Base-by-base conservation (phyloP, 2,888 invertebrate genomes). In the Acanthoscelides obtectus region DNA sequence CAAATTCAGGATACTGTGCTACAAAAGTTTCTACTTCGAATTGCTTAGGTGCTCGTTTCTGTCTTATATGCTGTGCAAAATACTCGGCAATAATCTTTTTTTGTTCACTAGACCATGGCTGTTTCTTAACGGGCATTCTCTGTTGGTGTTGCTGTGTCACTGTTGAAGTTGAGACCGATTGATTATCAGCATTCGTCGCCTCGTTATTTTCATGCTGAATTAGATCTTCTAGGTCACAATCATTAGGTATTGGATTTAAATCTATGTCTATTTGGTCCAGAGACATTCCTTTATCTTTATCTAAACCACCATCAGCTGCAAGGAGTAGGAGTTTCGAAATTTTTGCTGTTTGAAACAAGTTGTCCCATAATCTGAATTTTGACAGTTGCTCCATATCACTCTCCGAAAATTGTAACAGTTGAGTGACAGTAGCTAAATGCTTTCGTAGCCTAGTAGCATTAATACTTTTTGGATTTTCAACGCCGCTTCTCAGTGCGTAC, bases 201-300 rank as follows among this genome's bases (percentile, higher is more conserved):
- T 63, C 64, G 21, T 8, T 8, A 5, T 5, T 25, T 45, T 45
- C 45, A 12, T 45, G 12, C 12, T 1, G 17, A 0, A 97, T 93
- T 81, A 91, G 91, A 80, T 94, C 94, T 86, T 98, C 97, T 71
- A 98, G 88, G 81, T 97, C 97, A 85, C 97, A 98, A 84, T 98
- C 98, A 69, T 98, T 87, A 22, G 98, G 98, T 77, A 98, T 89
- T 0, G 97, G 95, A 20, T 66, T 70, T 27, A 73, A 70, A 64
- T 73, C 69, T 64, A 73, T 70, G 69, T 74, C 67, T 19, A 75
- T 75, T 19, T 75, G 74, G 68, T 75, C 72, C 63, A 76, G 45
- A 2, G 66, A 17, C 67, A 70, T 73, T 20, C 76, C 76, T 70
- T 72, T 73, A 27, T 71, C 73, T 25, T 71, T 25, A 69, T 76